These are phyloP conservation scores for Carabus problematicus DNA, from an alignment of 2,888 invertebrate species.

Conservation along the genomic window DNA sequence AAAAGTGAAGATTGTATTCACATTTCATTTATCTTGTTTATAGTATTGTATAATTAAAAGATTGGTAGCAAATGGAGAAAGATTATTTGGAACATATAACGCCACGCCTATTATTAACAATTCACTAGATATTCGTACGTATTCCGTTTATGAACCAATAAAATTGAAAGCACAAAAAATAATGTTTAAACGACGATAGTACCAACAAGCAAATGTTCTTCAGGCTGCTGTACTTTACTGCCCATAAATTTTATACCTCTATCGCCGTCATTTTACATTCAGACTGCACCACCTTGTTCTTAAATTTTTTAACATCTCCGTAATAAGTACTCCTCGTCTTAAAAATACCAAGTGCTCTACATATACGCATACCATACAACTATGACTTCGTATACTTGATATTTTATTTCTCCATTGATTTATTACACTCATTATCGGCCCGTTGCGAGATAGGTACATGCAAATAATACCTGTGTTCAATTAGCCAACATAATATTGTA, in stretches of 20 bases:
- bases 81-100: neutral
- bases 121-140: neutral
- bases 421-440: no score
- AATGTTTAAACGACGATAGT: conserved; percentile 13
- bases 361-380: no score
- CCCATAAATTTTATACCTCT: conserved; percentile 27
- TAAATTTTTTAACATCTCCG: no score
- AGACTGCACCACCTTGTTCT: no score
- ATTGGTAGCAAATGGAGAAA: neutral
- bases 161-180: conserved; percentile 22
- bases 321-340: no score
- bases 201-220: conserved; percentile 10
- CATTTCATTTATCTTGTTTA: neutral
- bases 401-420: no score
- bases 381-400: no score
- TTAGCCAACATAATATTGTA: no score
- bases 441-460: no score
- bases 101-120: neutral
- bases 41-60: neutral
- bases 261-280: neutral
- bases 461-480: no score
- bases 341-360: no score
- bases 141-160: conserved; percentile 29
- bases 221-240: conserved; percentile 18
- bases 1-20: no score